These are phyloP conservation scores for Catajapyx aquilonaris DNA, from an alignment of 1,140 invertebrate genomes.

Conservation along the genomic window DNA sequence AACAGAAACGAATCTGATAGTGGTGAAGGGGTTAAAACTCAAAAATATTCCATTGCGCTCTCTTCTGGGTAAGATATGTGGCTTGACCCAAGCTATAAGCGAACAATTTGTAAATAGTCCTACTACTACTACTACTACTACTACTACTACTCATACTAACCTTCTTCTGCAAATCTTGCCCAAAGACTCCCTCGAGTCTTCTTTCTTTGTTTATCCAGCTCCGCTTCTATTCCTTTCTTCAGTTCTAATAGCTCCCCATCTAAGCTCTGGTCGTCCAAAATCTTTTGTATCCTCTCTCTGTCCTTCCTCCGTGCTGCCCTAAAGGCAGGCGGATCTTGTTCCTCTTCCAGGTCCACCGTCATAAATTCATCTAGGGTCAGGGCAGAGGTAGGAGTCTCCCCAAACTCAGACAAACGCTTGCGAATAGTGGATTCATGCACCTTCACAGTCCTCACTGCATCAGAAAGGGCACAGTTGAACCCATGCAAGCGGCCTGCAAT, in stretches of 20 bases:
- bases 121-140: too few relatives aligned
- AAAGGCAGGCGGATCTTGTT: constrained; percentile 89
- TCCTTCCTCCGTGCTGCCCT: constrained; percentile 72
- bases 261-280: constrained; percentile 16
- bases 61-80: too few relatives aligned
- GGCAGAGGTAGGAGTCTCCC: constrained; percentile 73
- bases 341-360: constrained; percentile 87
- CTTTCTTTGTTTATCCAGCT: constrained; percentile 10
- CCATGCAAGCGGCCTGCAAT: constrained; percentile 84
- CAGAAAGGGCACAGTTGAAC: constrained; percentile 64
- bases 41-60: too few relatives aligned
- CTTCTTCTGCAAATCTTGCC: too few relatives aligned
- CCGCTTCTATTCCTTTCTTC: constrained; percentile 21
- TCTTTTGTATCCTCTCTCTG: constrained; percentile 52
- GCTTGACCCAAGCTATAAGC: too few relatives aligned
- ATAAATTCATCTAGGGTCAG: constrained; percentile 94
- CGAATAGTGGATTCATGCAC: constrained; percentile 83
- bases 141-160: too few relatives aligned
- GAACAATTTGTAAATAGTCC: too few relatives aligned
- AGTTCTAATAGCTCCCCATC: constrained; percentile 38
- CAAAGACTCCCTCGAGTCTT: too few relatives aligned
- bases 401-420: constrained; percentile 85
- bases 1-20: too few relatives aligned
- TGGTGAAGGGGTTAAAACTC: too few relatives aligned
- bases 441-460: constrained; percentile 89